Conservation (phyloP, 2,797 vertebrate genomes). For the Platalea minor region DNA sequence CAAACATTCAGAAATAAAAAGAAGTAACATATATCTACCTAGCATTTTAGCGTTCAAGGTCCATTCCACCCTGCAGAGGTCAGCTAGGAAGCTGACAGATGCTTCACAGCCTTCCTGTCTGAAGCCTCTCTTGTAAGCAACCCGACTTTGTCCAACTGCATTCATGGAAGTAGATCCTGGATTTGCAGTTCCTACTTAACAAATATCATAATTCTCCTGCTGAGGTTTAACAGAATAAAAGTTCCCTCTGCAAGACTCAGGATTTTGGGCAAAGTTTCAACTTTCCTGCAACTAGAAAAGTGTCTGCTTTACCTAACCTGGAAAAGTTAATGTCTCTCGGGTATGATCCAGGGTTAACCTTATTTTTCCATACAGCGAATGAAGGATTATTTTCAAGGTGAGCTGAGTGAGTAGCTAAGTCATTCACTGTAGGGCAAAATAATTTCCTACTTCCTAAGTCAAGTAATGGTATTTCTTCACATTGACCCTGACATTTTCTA, state of each 20-base stretch:
- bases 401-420: background rate
- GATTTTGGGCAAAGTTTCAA: constrained; percentile 41
- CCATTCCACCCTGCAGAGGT: background rate
- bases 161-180: background rate
- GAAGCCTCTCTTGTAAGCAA: background rate
- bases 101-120: background rate
- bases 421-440: background rate
- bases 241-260: background rate
- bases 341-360: background rate
- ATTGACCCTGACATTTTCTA: background rate
- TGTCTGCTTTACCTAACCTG: constrained; percentile 40
- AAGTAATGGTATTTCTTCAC: background rate
- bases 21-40: background rate
- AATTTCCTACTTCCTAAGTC: background rate
- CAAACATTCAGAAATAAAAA: background rate
- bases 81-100: background rate
- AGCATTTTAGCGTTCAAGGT: background rate
- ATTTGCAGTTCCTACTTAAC: background rate
- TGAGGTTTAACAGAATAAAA: constrained; percentile 10
- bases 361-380: constrained; percentile 11
- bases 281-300: background rate
- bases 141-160: background rate
- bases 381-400: constrained; percentile 4
- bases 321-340: constrained; percentile 34
- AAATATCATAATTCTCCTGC: background rate